Conservation (phyloP, 1,140 invertebrate genomes). For the Scaptomyza montana region DNA sequence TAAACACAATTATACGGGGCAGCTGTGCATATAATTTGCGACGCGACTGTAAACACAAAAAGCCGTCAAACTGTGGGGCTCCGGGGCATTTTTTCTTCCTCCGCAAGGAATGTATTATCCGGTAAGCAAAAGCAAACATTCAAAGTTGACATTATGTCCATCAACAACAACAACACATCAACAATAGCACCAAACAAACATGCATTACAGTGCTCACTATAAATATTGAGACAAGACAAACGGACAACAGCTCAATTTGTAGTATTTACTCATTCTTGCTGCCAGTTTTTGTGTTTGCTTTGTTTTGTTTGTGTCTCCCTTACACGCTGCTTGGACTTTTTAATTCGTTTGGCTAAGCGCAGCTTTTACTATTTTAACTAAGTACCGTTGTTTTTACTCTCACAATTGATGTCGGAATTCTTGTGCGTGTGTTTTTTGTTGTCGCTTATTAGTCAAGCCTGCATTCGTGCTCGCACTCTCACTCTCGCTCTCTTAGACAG, state of each 20-base stretch:
- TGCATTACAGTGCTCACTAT: slow-evolving; percentile 36
- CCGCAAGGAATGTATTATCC: slow-evolving; percentile 96
- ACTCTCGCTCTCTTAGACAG: slow-evolving; percentile 7
- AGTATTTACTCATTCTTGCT: slow-evolving; percentile 50
- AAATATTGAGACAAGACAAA: slow-evolving; percentile 44
- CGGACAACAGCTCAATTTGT: slow-evolving; percentile 36
- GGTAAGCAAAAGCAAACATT: slow-evolving; percentile 86
- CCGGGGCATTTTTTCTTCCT: slow-evolving; percentile 95
- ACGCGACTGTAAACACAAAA: slow-evolving; percentile 85
- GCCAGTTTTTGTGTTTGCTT: slow-evolving; percentile 51
- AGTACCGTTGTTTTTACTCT: slow-evolving; percentile 51
- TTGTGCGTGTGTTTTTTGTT: slow-evolving; percentile 38
- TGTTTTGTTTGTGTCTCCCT: slow-evolving; percentile 27
- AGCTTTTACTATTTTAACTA: slow-evolving; percentile 22
- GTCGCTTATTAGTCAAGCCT: slow-evolving; percentile 43
- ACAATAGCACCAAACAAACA: slow-evolving; percentile 12
- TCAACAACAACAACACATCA: slow-evolving; percentile 9
- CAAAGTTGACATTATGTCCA: slow-evolving; percentile 9
- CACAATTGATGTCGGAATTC: slow-evolving; percentile 48
- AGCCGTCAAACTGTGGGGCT: slow-evolving; percentile 96
- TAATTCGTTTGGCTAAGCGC: slow-evolving; percentile 14
- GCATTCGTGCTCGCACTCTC: background rate
- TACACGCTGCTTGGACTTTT: slow-evolving; percentile 3
- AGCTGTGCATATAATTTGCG: slow-evolving; percentile 57
- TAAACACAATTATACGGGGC: slow-evolving; percentile 18